Conservation (phyloP, 2,888 invertebrate genomes). For the Epicampocera succincta region DNA sequence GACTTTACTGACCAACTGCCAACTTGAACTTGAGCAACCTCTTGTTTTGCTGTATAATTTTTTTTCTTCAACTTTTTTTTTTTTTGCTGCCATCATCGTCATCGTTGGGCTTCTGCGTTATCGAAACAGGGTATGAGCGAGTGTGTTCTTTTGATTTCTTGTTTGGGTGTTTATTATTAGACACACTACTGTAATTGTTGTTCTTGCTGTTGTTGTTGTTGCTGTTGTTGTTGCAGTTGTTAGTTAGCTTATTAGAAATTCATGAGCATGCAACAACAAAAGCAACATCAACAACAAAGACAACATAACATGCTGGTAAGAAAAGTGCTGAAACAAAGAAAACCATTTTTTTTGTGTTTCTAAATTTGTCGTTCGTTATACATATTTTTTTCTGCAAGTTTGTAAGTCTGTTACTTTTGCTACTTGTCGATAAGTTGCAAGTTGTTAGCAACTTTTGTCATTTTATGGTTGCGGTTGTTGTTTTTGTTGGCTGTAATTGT, state of each 20-base stretch:
- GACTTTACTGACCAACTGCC: constrained; percentile 65
- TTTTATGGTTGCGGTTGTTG: constrained; percentile 25
- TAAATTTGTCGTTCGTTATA: constrained; percentile 56
- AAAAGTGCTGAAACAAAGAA: background rate
- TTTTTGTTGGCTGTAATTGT: constrained; percentile 42
- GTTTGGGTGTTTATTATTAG: constrained; percentile 42
- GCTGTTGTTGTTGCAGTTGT: constrained; percentile 11
- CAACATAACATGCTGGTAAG: constrained; percentile 53
- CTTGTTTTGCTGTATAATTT: constrained; percentile 13
- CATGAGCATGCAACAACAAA: constrained; percentile 73
- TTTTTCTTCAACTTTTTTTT: background rate
- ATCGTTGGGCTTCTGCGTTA: constrained; percentile 10
- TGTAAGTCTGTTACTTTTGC: constrained; percentile 32
- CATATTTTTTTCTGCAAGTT: constrained; percentile 16
- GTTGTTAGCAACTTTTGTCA: constrained; percentile 39
- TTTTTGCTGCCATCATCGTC: constrained; percentile 2
- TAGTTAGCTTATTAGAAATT: constrained; percentile 74
- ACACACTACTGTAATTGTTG: constrained; percentile 16
- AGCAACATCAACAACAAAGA: constrained; percentile 63
- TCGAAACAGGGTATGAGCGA: background rate
- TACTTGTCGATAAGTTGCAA: constrained; percentile 50
- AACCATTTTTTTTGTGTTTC: constrained; percentile 15
- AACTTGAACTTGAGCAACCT: constrained; percentile 73
- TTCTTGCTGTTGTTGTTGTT: no score
- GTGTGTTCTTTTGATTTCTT: constrained; percentile 36